Evolutionary conservation across 2,113 vertebrate genomes (phyloP), one percentile per base, ranked within the genome.

Genomic region (Neopipo cinnamomea): DNA sequence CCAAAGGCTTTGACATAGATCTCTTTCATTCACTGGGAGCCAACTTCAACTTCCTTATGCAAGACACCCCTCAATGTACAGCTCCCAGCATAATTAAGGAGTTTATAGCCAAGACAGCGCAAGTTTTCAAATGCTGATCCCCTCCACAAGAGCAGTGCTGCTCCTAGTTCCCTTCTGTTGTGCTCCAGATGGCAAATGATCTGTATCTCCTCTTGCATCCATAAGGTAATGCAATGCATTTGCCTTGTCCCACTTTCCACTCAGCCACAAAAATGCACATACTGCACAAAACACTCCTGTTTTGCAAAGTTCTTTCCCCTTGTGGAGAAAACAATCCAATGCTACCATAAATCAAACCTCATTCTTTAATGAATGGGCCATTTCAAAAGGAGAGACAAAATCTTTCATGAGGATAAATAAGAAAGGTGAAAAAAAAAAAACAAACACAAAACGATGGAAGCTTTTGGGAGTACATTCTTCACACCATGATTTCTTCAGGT

Each of bases 211-310:
- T 17, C 25, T 49, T 65, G 25, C 44, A 65, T 37, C 35, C 44
- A 47, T 68, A 78, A 75, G 22, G 59, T 68, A 59, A 42, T 11
- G 27, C 1, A 55, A 39, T 14, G 33, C 1, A 1, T 41, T 85
- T 78, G 12, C 20, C 28, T 83, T 35, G 7, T 56, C 50, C 17
- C 37, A 24, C 19, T 85, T 91, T 71, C 30, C 37, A 73, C 18
- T 6, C 11, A 42, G 21, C 6, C 50, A 65, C 31, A 53, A 83
- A 83, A 92, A 85, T 22, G 8, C 3, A 2, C 11, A 8, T 11
- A 20, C 33, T 55, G 0, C 0, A 1, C 35, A 88, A 49, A 80
- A 74, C 28, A 39, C 1, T 7, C 8, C 6, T 5, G 33, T n/a
- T 88, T 65, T 72, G 25, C 33, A 20, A 68, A 88, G 53, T 23